Evolutionary conservation across 2,113 vertebrate genomes (phyloP).

Genomic region (Sceloporus tristichus): DNA sequence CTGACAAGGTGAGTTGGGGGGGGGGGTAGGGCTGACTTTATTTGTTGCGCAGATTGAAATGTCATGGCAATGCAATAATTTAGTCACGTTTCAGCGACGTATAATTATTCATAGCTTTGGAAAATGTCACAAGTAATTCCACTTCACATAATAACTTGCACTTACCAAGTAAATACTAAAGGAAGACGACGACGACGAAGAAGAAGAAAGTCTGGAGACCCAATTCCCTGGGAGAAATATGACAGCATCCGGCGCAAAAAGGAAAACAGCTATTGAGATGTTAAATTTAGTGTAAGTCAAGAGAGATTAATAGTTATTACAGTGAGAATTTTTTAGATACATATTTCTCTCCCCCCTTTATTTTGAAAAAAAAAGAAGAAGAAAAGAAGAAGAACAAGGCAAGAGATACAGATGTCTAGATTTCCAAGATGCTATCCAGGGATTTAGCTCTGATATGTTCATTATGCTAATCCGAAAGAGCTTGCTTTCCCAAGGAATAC

Average conservation of each 20-base stretch:
- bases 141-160: slow-evolving; percentile 67
- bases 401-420: slow-evolving; percentile 26
- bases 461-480: slow-evolving; percentile 17
- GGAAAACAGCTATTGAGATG: slow-evolving; percentile 41
- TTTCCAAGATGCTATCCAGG: slow-evolving; percentile 7
- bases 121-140: slow-evolving; percentile 72
- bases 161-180: slow-evolving; percentile 68
- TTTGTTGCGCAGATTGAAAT: slow-evolving; percentile 64
- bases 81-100: slow-evolving; percentile 66
- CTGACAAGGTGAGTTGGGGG: neutral
- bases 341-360: neutral
- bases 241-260: slow-evolving; percentile 29
- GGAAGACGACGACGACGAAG: neutral
- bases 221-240: slow-evolving; percentile 42
- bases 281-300: neutral
- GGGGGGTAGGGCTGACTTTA: slow-evolving; percentile 32
- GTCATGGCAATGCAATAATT: slow-evolving; percentile 58
- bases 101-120: slow-evolving; percentile 72
- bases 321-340: slow-evolving; percentile 11
- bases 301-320: slow-evolving; percentile 42
- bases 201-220: slow-evolving; percentile 48
- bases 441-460: slow-evolving; percentile 29
- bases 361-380: no score
- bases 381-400: neutral
- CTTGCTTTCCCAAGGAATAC: neutral